phyloP scores from a whole-genome alignment of 1,140 invertebrate genomes.

The Latrodectus geometricus region DNA sequence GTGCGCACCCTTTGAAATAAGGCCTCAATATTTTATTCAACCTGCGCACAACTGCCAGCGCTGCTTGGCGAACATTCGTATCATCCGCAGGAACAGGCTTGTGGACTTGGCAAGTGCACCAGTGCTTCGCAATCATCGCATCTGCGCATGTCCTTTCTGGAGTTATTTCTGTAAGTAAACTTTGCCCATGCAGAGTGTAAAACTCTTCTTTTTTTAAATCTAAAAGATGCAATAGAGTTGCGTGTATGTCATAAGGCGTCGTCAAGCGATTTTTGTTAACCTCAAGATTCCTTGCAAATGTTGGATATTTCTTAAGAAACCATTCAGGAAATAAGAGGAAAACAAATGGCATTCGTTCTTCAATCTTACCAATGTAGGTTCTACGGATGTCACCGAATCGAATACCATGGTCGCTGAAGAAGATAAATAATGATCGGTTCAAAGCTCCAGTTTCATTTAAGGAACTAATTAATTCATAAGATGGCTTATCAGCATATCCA shows the following conservation, averaged over 20 bases:
- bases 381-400: slow-evolving; percentile 85
- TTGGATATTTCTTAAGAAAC: slow-evolving; percentile 66
- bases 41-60: slow-evolving; percentile 73
- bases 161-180: slow-evolving; percentile 69
- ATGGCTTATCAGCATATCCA: slow-evolving; percentile 66
- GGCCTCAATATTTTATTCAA: slow-evolving; percentile 76
- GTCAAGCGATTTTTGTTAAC: slow-evolving; percentile 73
- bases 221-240: slow-evolving; percentile 67
- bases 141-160: slow-evolving; percentile 82
- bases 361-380: slow-evolving; percentile 83
- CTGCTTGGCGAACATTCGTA: slow-evolving; percentile 70
- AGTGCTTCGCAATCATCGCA: slow-evolving; percentile 91
- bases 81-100: slow-evolving; percentile 70
- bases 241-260: slow-evolving; percentile 72
- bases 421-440: slow-evolving; percentile 76
- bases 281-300: slow-evolving; percentile 74
- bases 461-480: slow-evolving; percentile 66
- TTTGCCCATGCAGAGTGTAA: slow-evolving; percentile 46
- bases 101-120: slow-evolving; percentile 92
- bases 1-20: slow-evolving; percentile 75
- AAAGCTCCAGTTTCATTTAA: slow-evolving; percentile 66
- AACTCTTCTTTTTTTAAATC: slow-evolving; percentile 31
- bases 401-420: slow-evolving; percentile 94
- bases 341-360: slow-evolving; percentile 89
- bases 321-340: slow-evolving; percentile 80